Evolutionary conservation across 2,113 vertebrate species (phyloP).

Genomic region (human (Homo sapiens)): DNA sequence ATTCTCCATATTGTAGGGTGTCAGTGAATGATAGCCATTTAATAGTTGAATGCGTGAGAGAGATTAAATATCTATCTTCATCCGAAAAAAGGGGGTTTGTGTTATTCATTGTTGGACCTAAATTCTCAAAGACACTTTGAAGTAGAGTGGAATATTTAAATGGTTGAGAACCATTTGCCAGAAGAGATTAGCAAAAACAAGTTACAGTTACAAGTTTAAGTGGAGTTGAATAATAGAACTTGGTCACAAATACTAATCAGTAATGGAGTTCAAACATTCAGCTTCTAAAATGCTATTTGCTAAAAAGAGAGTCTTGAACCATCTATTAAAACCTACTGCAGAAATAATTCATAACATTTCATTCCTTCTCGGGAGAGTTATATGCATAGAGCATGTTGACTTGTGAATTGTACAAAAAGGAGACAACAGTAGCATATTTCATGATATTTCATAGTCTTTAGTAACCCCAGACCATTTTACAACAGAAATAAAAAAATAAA

Average conservation of each 20-base stretch:
- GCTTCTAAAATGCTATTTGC: neutral
- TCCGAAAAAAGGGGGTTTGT: neutral
- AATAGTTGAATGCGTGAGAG: neutral
- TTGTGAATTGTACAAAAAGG: neutral
- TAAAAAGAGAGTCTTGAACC: neutral
- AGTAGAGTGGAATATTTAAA: neutral
- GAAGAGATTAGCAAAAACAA: neutral
- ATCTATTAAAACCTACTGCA: neutral
- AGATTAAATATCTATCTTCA: neutral
- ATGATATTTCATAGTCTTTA: neutral
- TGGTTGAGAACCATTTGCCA: neutral
- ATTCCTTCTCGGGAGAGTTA: neutral
- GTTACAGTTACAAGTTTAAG: neutral
- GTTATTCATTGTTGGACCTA: neutral
- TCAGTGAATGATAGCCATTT: neutral
- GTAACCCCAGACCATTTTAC: neutral
- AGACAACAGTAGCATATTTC: neutral
- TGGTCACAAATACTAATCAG: neutral
- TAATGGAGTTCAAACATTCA: neutral
- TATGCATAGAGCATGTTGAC: neutral
- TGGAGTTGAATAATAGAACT: neutral
- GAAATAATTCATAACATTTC: neutral
- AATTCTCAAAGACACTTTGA: neutral
- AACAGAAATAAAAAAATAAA: neutral
- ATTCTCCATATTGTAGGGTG: neutral